A percentile compares a stretch with the other conserved stretches of the same genome.
These are phyloP conservation scores for Onychomys arenicola DNA, from an alignment of 2,797 vertebrate species.

Conservation along the genomic window DNA sequence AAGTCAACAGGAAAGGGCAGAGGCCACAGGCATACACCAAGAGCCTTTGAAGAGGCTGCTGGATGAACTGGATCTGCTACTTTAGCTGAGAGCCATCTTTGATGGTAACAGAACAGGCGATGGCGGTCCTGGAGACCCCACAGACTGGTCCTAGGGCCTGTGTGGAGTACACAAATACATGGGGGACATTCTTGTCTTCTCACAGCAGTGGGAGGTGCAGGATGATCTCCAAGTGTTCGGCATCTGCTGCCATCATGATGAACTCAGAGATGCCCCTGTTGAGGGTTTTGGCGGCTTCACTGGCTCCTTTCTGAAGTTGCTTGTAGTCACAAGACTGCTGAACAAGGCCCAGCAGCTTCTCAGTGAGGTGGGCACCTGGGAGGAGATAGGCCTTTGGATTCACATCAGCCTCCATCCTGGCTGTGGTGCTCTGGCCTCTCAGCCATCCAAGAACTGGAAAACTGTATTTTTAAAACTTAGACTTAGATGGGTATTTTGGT, in stretches of 20 bases:
- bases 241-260: conserved; percentile 98
- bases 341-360: conserved; percentile 90
- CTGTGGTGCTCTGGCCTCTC: neutral
- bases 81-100: conserved; percentile 98
- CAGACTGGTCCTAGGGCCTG: conserved; percentile 96
- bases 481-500: neutral
- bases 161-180: conserved; percentile 97
- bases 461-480: neutral
- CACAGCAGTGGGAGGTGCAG: conserved; percentile 96
- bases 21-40: conserved; percentile 89
- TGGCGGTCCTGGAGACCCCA: conserved; percentile 95
- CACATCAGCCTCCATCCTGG: conserved; percentile 92
- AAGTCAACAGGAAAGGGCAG: neutral
- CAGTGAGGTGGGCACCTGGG: conserved; percentile 92
- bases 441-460: neutral
- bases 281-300: conserved; percentile 98
- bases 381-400: conserved; percentile 98
- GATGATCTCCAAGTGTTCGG: conserved; percentile 97
- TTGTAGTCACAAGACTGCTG: conserved; percentile 98
- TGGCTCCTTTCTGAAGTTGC: conserved; percentile 96
- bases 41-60: conserved; percentile 96
- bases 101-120: conserved; percentile 97
- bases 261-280: conserved; percentile 98
- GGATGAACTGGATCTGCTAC: conserved; percentile 97
- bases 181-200: conserved; percentile 97